Percentiles rank a stretch among this genome's conserved stretches.
Conservation (phyloP, 2,797 vertebrate genomes). For the Etheostoma nigrum region DNA sequence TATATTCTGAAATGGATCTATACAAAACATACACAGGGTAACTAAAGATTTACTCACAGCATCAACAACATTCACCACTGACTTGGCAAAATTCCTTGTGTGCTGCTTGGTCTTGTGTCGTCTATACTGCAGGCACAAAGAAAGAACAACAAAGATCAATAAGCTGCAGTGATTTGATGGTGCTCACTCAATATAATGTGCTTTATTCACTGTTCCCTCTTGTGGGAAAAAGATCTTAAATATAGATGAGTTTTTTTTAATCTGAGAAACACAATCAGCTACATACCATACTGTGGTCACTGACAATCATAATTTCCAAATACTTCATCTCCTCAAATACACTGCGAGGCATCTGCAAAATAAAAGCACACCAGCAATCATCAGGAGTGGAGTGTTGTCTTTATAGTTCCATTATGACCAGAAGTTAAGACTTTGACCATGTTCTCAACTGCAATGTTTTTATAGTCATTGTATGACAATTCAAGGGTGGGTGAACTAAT, state of each 20-base stretch:
- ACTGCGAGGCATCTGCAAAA: constrained; percentile 89
- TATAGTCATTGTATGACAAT: constrained; percentile 2
- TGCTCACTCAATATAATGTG: not conserved
- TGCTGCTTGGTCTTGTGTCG: constrained; percentile 91
- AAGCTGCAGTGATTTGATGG: constrained; percentile 15
- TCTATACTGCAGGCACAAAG: constrained; percentile 87
- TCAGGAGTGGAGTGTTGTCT: not conserved
- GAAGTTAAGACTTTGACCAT: constrained; percentile 9
- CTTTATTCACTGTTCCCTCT: constrained; percentile 43
- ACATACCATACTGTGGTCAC: constrained; percentile 96
- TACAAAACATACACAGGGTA: constrained; percentile 44
- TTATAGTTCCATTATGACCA: constrained; percentile 2
- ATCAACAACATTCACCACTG: constrained; percentile 97
- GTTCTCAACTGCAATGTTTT: not conserved
- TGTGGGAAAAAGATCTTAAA: constrained; percentile 51
- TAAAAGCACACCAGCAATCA: constrained; percentile 27
- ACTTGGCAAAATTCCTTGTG: constrained; percentile 95
- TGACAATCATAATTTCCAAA: constrained; percentile 97
- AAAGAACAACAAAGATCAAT: constrained; percentile 28
- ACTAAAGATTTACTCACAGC: constrained; percentile 91
- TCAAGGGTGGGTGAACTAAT: constrained; percentile 18
- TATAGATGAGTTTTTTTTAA: constrained; percentile 16
- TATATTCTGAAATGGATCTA: not conserved
- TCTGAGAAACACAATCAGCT: not conserved
- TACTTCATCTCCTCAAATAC: constrained; percentile 99